Conservation (phyloP, 2,113 vertebrate species). For the Platichthys flesus region DNA sequence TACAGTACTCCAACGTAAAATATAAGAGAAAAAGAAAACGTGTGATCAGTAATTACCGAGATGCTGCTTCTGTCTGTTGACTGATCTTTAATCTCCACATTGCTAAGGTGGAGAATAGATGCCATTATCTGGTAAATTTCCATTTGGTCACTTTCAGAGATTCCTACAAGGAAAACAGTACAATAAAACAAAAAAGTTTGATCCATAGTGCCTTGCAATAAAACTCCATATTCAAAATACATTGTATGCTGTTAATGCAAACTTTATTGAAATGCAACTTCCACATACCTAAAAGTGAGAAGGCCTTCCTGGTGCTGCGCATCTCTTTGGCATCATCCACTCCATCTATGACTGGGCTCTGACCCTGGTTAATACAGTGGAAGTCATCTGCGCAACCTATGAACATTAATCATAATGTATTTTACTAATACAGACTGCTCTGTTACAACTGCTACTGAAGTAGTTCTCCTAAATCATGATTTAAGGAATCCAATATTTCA, state of each 20-base stretch:
- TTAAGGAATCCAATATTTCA: not conserved
- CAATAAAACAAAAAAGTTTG: not conserved
- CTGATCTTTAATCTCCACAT: constrained; percentile 88
- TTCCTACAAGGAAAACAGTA: constrained; percentile 78
- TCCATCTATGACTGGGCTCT: constrained; percentile 88
- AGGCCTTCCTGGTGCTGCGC: constrained; percentile 89
- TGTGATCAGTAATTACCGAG: constrained; percentile 81
- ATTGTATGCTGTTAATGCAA: not conserved
- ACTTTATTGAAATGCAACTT: not conserved
- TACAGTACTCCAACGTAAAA: not conserved
- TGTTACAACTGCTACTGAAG: no score
- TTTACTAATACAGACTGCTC: not conserved
- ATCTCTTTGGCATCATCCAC: constrained; percentile 92
- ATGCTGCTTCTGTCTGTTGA: constrained; percentile 89
- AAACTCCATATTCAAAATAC: not conserved
- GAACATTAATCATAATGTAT: constrained; percentile 22
- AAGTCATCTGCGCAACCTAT: constrained; percentile 89
- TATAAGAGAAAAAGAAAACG: not conserved
- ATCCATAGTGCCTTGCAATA: not conserved
- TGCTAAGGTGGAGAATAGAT: constrained; percentile 94
- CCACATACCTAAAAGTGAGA: constrained; percentile 89
- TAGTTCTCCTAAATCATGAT: not conserved
- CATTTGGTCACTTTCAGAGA: constrained; percentile 90
- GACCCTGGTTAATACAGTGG: constrained; percentile 91
- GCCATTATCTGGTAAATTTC: constrained; percentile 93